Percentiles rank a stretch among this genome's conserved stretches.
Evolutionary conservation across 2,888 invertebrate species (phyloP).

Genomic region (Frankliniella intonsa): DNA sequence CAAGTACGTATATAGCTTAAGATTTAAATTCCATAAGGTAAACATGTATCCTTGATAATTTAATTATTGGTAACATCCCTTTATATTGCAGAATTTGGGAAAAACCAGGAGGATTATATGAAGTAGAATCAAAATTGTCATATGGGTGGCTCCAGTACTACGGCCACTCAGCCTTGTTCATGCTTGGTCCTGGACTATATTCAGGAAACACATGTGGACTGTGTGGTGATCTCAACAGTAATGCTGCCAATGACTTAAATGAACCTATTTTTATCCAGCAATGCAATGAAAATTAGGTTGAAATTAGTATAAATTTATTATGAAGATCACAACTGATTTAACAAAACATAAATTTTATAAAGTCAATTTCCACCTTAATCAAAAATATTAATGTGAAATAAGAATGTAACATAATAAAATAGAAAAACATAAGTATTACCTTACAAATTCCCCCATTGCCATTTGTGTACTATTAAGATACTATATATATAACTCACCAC

Average conservation of each 20-base stretch:
- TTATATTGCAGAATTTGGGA: slow-evolving; percentile 39
- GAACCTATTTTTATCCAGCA: slow-evolving; percentile 35
- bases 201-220: slow-evolving; percentile 41
- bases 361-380: background rate
- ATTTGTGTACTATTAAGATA: too few relatives aligned
- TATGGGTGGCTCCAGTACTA: slow-evolving; percentile 41
- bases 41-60: background rate
- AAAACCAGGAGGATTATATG: slow-evolving; percentile 38
- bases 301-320: background rate
- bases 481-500: too few relatives aligned
- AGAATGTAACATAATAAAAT: too few relatives aligned
- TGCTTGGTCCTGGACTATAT: slow-evolving; percentile 39
- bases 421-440: too few relatives aligned
- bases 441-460: too few relatives aligned
- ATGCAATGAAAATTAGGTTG: background rate
- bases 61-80: background rate
- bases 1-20: slow-evolving; percentile 31
- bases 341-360: background rate
- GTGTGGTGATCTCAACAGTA: slow-evolving; percentile 42
- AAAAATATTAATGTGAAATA: too few relatives aligned
- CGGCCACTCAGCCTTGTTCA: slow-evolving; percentile 40
- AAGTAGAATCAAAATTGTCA: slow-evolving; percentile 39
- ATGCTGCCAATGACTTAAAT: slow-evolving; percentile 36
- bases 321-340: background rate
- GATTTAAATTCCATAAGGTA: too few relatives aligned